phyloP scores from a whole-genome alignment of 2,113 vertebrate genomes.

The Neolamprologus falcicula region DNA sequence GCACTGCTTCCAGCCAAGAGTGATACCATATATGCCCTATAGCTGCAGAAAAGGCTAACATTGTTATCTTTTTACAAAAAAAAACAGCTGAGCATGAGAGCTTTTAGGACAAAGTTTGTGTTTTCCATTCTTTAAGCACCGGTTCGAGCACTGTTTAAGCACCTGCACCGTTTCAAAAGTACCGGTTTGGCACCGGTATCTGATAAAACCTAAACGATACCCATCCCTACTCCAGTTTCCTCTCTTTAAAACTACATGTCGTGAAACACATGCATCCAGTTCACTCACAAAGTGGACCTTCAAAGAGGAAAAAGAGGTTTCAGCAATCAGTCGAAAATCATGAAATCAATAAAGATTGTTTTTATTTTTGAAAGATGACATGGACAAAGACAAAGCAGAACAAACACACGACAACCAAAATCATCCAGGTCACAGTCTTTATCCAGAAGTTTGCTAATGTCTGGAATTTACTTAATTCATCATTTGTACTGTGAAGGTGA shows the following conservation, averaged over 20 bases:
- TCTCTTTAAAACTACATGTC: neutral
- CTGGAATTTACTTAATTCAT: neutral
- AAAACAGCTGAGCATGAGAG: neutral
- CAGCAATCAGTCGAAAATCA: neutral
- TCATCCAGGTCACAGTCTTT: neutral
- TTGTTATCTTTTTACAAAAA: neutral
- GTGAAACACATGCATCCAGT: neutral
- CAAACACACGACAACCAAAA: neutral
- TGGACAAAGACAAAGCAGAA: neutral
- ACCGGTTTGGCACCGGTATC: neutral
- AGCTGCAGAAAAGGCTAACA: neutral
- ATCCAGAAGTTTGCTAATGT: neutral
- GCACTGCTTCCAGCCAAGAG: neutral
- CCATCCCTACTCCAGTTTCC: neutral
- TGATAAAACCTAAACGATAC: neutral
- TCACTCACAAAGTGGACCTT: neutral
- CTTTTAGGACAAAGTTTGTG: neutral
- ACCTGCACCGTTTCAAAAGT: fast-evolving
- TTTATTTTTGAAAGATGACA: neutral
- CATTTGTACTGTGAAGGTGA: neutral
- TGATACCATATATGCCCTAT: neutral
- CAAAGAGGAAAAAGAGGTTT: neutral
- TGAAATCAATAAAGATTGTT: neutral
- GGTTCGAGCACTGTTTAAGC: neutral
- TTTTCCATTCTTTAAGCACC: neutral